Conservation (phyloP, 2,797 vertebrate species). For the Trachops cirrhosus region DNA sequence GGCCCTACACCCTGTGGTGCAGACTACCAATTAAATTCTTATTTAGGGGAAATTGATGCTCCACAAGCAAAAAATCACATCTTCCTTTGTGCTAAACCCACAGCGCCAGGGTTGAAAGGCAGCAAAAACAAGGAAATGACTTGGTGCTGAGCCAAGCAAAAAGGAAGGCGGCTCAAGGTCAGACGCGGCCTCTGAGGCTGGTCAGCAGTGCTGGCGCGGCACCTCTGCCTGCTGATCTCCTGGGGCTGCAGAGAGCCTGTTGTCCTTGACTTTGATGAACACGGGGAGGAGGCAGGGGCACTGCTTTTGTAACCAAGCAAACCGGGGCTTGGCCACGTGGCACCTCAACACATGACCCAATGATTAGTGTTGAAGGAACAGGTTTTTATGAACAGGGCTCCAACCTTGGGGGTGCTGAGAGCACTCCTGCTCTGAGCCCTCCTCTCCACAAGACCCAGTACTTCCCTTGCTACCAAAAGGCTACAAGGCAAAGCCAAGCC, state of each 20-base stretch:
- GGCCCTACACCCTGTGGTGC: not conserved
- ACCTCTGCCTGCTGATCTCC: not conserved
- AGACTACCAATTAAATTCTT: not conserved
- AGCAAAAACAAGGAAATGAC: not conserved
- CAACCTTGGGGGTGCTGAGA: too few relatives aligned
- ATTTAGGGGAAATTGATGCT: not conserved
- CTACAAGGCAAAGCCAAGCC: too few relatives aligned
- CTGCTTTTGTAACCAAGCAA: too few relatives aligned
- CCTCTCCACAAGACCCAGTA: too few relatives aligned
- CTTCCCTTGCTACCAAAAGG: too few relatives aligned
- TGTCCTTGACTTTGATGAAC: not conserved
- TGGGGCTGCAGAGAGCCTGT: not conserved
- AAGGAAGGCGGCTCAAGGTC: constrained; percentile 47
- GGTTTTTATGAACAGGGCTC: too few relatives aligned
- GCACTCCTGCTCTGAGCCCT: too few relatives aligned
- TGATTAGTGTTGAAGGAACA: too few relatives aligned
- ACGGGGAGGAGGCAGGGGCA: not conserved
- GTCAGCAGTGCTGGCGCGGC: fast-evolving
- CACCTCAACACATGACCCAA: too few relatives aligned
- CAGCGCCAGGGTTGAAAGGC: not conserved
- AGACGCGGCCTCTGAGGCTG: not conserved
- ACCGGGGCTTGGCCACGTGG: too few relatives aligned
- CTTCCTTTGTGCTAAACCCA: constrained; percentile 17
- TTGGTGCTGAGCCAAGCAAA: constrained; percentile 29
- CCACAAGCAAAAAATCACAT: not conserved